Evolutionary conservation across 2,888 invertebrate genomes (phyloP).

Genomic region (Neria commutata): DNA sequence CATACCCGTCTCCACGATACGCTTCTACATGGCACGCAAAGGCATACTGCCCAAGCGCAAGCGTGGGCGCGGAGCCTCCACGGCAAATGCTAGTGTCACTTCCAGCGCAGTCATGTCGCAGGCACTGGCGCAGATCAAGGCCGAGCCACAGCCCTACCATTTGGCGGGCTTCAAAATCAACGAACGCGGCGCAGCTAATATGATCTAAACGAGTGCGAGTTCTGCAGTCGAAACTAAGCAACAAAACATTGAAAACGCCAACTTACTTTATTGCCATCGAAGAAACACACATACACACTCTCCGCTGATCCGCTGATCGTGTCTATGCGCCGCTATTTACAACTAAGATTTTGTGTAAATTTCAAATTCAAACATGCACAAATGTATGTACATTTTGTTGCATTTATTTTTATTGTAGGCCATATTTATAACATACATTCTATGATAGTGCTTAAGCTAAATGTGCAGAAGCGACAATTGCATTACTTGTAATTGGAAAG

Average conservation of each 20-base stretch:
- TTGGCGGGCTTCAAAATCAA: constrained; percentile 67
- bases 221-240: background rate
- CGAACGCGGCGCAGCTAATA: constrained; percentile 22
- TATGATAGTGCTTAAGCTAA: background rate
- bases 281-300: too few relatives aligned
- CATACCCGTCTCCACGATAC: constrained; percentile 85
- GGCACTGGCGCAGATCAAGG: constrained; percentile 43
- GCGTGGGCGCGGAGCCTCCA: constrained; percentile 72
- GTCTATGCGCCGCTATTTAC: background rate
- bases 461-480: background rate
- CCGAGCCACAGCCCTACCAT: constrained; percentile 73
- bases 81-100: constrained; percentile 19
- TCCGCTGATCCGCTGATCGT: too few relatives aligned
- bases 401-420: background rate
- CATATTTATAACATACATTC: too few relatives aligned
- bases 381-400: background rate
- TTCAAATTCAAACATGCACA: background rate
- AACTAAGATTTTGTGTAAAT: background rate
- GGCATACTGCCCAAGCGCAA: constrained; percentile 81
- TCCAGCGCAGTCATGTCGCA: constrained; percentile 41
- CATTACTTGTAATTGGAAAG: background rate
- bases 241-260: constrained; percentile 6
- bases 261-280: constrained; percentile 6
- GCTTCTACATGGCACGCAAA: constrained; percentile 87
- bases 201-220: constrained; percentile 21